Base-by-base conservation (phyloP, 2,888 invertebrate genomes). In the Omphaloscelis lunosa region DNA sequence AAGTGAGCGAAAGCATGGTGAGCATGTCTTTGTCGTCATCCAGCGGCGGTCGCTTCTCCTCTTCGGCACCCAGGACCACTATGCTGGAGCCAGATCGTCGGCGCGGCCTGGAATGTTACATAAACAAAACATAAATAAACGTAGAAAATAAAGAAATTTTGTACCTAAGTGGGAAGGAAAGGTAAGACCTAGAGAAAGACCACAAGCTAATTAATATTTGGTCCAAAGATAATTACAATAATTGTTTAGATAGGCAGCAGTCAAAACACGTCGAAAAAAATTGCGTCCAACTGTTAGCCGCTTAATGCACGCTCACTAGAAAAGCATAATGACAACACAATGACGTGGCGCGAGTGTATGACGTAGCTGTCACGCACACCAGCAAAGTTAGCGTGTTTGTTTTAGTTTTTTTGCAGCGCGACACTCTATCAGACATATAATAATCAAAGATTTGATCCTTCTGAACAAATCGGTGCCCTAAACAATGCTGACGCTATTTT, bases 61-160 rank as follows among this genome's bases (percentile, higher is more conserved):
- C 97, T 84, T 98, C 98, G 63, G 97, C 98, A 93, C 98, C 98
- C 92, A 98, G 97, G 93, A 98, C 98, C 93, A 98, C 98, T 94
- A 98, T 98, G 95, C 98, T 98, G 95, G 98, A 98, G 90, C 98
- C 98, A 87, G 98, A 98, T 89, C 98, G 97, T 89, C 98, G 97
- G 88, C 98, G 97, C 82, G 98, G 98, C 98, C 98, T 98, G 97
- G 45, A 97, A 97, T 63, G 51, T 66, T 15, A 87, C 41, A 79
- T 11, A 23, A 5, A 53, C 0, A 12, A 39, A 12, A 67, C 27
- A 41, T 83, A 2, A 76, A 65, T 65, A 65, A 23, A 23, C 2
- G 23, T 41, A 20, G 0, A 34, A 29, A 58, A 15, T 12, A 0
- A 20, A 15, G 20, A 2, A 29, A 23, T 23, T 15, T n/a, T n/a